phyloP scores from a whole-genome alignment of 2,113 vertebrate genomes.

The Dermatemys mawii region DNA sequence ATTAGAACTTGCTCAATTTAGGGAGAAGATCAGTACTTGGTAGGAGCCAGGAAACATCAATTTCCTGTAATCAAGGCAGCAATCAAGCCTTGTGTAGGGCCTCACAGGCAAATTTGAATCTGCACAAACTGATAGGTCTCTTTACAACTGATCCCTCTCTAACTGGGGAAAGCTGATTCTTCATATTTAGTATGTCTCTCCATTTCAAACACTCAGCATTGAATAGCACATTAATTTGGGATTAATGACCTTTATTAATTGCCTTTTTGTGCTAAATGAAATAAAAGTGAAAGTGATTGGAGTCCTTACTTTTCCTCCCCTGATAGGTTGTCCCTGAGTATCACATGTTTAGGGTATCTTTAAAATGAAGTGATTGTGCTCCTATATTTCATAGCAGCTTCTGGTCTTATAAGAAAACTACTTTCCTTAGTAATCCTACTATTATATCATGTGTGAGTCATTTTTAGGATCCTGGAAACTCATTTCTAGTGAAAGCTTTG shows the following conservation, averaged over 20 bases:
- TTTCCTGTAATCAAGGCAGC: neutral
- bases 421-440: neutral
- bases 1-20: neutral
- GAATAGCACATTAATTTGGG: neutral
- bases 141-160: neutral
- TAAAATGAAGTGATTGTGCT: neutral
- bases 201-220: neutral
- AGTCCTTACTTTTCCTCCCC: no score
- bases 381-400: neutral
- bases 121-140: neutral
- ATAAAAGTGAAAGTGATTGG: neutral
- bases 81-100: neutral
- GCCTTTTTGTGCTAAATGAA: neutral
- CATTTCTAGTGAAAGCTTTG: constrained; percentile 85
- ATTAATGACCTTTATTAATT: neutral
- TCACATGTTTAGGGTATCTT: neutral
- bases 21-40: neutral
- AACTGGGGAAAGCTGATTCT: neutral
- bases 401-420: neutral
- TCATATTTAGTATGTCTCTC: neutral
- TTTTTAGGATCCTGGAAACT: constrained; percentile 88
- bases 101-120: neutral
- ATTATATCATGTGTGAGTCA: constrained; percentile 80
- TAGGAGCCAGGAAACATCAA: neutral
- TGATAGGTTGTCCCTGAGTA: neutral